Percentiles rank a stretch among this genome's conserved stretches.
Conservation (phyloP, 2,113 vertebrate species). For the Oryzias curvinotus region DNA sequence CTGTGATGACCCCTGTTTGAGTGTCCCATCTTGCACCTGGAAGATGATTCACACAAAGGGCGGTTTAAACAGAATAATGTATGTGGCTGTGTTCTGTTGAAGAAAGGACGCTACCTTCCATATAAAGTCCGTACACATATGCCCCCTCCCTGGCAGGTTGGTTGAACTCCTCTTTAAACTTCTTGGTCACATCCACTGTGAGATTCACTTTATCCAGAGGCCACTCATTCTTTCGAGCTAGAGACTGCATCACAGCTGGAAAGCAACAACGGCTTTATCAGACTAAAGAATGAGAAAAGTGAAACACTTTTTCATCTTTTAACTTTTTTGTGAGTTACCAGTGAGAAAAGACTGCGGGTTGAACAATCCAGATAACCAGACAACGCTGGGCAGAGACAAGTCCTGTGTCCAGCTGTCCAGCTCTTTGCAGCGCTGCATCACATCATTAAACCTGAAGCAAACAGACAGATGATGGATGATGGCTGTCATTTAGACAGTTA, state of each 20-base stretch:
- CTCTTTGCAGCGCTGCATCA: conserved; percentile 82
- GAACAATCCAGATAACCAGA: conserved; percentile 93
- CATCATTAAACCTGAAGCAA: conserved; percentile 75
- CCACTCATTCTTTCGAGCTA: conserved; percentile 84
- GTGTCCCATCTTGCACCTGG: conserved; percentile 79
- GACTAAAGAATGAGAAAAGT: not conserved
- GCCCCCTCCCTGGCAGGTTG: conserved; percentile 77
- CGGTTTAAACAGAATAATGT: too few species aligned
- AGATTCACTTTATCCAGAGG: conserved; percentile 81
- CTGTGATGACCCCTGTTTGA: conserved; percentile 71
- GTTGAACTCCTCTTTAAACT: conserved; percentile 82
- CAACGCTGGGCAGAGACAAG: conserved; percentile 84
- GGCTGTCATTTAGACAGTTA: not conserved
- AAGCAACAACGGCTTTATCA: not conserved
- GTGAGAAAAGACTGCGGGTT: conserved; percentile 97
- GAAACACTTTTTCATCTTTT: not conserved
- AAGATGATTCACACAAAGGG: not conserved
- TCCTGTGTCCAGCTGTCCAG: conserved; percentile 83
- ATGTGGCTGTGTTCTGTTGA: too few species aligned
- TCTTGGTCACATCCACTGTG: conserved; percentile 76
- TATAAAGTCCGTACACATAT: conserved; percentile 72
- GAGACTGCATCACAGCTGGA: conserved; percentile 77
- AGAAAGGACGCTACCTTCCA: conserved; percentile 68
- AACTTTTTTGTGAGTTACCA: conserved; percentile 76
- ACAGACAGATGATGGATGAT: not conserved